These are phyloP conservation scores for Stenodema calcarata DNA, from an alignment of 2,888 invertebrate genomes.

Conservation along the genomic window DNA sequence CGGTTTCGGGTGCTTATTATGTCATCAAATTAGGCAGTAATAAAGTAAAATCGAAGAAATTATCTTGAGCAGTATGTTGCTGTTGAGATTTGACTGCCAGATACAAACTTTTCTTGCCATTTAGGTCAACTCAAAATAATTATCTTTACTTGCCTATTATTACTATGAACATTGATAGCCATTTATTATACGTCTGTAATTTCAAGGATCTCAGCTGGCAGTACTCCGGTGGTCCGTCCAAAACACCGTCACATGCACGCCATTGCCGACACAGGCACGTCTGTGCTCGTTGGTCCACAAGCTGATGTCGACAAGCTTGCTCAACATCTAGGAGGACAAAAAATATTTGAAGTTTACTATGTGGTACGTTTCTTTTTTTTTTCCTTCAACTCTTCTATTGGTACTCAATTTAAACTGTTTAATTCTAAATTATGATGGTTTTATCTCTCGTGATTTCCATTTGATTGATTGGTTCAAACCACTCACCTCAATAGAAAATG, in stretches of 20 bases:
- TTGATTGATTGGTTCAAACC: no score
- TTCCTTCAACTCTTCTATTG: not conserved
- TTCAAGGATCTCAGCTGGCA: not conserved
- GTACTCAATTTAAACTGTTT: no score
- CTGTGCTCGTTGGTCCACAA: not conserved
- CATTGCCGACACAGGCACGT: conserved; percentile 13
- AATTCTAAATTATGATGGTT: no score
- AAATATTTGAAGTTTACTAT: not conserved
- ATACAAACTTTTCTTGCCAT: no score
- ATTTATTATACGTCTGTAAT: not conserved
- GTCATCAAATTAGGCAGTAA: no score
- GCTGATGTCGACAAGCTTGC: not conserved
- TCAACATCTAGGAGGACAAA: not conserved
- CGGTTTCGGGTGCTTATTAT: no score
- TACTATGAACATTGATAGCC: not conserved
- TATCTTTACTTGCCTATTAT: no score
- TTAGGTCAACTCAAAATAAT: no score
- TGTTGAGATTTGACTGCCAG: no score
- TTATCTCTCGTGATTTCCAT: no score
- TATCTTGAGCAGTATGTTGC: no score
- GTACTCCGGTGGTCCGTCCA: not conserved
- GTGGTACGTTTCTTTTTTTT: not conserved
- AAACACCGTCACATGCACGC: not conserved
- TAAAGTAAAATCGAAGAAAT: no score
- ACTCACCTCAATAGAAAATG: not conserved